Evolutionary conservation across 2,113 vertebrate genomes (phyloP), one percentile per base, ranked within the genome.

Genomic region (Rhinolophus sinicus): DNA sequence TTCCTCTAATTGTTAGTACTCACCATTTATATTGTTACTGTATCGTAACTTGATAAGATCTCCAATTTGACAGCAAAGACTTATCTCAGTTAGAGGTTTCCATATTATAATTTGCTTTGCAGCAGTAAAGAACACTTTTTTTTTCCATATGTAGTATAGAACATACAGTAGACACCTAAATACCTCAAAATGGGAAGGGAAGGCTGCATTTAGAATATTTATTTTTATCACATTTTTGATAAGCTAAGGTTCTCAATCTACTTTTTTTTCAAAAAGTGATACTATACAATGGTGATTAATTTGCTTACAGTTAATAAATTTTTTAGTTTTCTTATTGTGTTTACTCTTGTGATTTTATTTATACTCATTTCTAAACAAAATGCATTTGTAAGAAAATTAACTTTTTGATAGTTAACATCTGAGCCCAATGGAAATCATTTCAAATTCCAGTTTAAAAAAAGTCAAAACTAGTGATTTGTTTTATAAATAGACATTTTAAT

Each of bases 361-460:
- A 52, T 21, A 35, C 5, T 69, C 7, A 52, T 89, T 96, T 96
- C 26, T 94, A 76, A 90, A 56, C 30, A 88, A 75, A 87, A 87
- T 87, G 8, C 21, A 44, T 89, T 85, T 94, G 0, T 54, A 90
- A 86, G 62, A 56, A 93, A 85, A 50, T 81, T 81, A 81, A 12
- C 28, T 85, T 87, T 87, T 82, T 72, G 35, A n/a, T 90, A 85
- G 67, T 93, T 76, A 50, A 92, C 86, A 73, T 93, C 24, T 81
- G 83, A 95, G 83, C 28, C 44, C 22, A 75, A 14, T 72, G 19
- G 0, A 50, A 19, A 58, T 95, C 78, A 80, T 30, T 76, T 64
- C 28, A 87, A 70, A 88, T 88, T 88, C 56, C 54, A 82, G 50
- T 64, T 77, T 82, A 62, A 93, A 88, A 40, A 47, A 84, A 84